Percentiles rank a stretch among this genome's conserved stretches.
These are phyloP conservation scores for Caprella mutica DNA, from an alignment of 2,888 invertebrate species.

Conservation along the genomic window DNA sequence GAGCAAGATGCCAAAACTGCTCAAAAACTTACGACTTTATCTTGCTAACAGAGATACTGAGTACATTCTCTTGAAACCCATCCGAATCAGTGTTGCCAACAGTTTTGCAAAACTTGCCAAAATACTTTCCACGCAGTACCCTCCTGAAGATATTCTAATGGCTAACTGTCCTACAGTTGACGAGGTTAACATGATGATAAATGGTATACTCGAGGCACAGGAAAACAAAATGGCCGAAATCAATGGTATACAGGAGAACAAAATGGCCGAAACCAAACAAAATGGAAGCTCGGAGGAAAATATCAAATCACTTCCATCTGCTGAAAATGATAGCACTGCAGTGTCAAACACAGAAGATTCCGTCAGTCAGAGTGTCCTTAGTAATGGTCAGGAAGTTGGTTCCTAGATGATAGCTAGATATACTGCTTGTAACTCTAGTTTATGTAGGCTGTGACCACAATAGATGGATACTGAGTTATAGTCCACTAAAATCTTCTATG, in stretches of 20 bases:
- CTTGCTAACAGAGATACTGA: slow-evolving; percentile 94
- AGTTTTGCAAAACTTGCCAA: slow-evolving; percentile 18
- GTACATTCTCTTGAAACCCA: slow-evolving; percentile 74
- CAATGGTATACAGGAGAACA: too few relatives aligned
- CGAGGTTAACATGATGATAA: slow-evolving; percentile 77
- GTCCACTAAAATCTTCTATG: too few relatives aligned
- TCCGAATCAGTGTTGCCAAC: slow-evolving; percentile 26
- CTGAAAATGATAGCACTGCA: too few relatives aligned
- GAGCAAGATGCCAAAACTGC: slow-evolving; percentile 62
- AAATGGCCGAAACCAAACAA: too few relatives aligned
- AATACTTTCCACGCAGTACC: slow-evolving; percentile 55
- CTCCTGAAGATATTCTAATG: slow-evolving; percentile 65
- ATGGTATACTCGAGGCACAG: neutral
- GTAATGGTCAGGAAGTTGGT: neutral
- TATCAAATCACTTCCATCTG: too few relatives aligned
- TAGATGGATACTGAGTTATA: too few relatives aligned
- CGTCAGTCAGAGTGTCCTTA: too few relatives aligned
- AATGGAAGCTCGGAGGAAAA: too few relatives aligned
- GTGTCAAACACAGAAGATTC: too few relatives aligned
- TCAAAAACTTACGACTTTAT: slow-evolving; percentile 86
- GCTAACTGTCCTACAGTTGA: slow-evolving; percentile 86
- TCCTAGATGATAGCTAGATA: too few relatives aligned
- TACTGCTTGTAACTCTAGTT: too few relatives aligned
- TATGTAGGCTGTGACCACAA: too few relatives aligned
- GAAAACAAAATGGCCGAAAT: neutral